Evolutionary conservation across 2,888 invertebrate species (phyloP).

Genomic region (Ophioninae sp.): DNA sequence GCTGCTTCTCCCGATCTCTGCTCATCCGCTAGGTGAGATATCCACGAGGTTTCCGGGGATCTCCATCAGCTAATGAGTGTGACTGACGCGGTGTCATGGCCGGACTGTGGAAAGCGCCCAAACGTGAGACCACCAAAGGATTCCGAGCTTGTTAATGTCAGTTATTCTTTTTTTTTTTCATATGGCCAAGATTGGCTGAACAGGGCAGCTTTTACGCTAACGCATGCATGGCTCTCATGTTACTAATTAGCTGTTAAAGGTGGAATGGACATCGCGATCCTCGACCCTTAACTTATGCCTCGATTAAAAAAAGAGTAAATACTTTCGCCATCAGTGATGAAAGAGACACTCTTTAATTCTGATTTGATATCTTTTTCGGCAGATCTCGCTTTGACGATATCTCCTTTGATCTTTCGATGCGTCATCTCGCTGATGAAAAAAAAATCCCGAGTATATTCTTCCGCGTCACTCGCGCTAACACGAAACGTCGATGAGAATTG

Average conservation of each 20-base stretch:
- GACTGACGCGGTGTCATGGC: slow-evolving; percentile 58
- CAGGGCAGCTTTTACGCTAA: slow-evolving; percentile 6
- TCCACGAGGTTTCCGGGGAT: slow-evolving; percentile 52
- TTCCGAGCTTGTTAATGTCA: neutral
- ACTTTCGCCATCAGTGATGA: neutral
- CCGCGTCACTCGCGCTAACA: slow-evolving; percentile 52
- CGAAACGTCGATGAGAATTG: slow-evolving; percentile 53
- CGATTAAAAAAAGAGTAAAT: slow-evolving; percentile 9
- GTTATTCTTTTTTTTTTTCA: neutral
- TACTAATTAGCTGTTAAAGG: slow-evolving; percentile 42
- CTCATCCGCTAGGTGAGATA: slow-evolving; percentile 63
- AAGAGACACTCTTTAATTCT: slow-evolving; percentile 28
- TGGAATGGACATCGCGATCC: neutral
- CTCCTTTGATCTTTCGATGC: slow-evolving; percentile 51
- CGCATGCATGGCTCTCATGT: slow-evolving; percentile 9
- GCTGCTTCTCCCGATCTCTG: slow-evolving; percentile 57
- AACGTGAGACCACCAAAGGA: slow-evolving; percentile 21
- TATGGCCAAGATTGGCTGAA: slow-evolving; percentile 9
- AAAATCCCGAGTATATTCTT: slow-evolving; percentile 19
- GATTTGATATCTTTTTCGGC: slow-evolving; percentile 41
- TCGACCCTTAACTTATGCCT: neutral
- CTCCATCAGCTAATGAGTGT: slow-evolving; percentile 76
- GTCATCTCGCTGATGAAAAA: slow-evolving; percentile 47
- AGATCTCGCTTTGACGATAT: slow-evolving; percentile 43
- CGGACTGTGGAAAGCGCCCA: slow-evolving; percentile 41